Percentiles rank a stretch among this genome's conserved stretches.
phyloP scores from a whole-genome alignment of 1,140 invertebrate species.

The Argopecten irradians region DNA sequence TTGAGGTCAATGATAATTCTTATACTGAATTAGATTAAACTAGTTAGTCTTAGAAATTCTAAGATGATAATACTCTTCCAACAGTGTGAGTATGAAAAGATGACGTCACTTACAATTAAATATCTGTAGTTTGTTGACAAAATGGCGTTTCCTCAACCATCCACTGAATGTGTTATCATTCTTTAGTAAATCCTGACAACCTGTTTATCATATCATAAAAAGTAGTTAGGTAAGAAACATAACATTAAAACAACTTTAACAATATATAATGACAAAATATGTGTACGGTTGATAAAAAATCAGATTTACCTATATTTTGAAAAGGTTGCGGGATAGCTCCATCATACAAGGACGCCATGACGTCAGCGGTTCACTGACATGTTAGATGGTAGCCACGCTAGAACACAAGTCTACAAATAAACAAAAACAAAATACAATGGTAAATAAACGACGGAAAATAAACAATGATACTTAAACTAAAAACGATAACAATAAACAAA shows the following conservation, averaged over 20 bases:
- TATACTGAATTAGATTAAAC: no score
- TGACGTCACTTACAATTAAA: constrained; percentile 39
- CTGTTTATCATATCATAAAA: not conserved
- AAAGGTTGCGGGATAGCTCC: not conserved
- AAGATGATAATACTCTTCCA: not conserved
- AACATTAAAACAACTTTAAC: no score
- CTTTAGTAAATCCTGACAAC: constrained; percentile 44
- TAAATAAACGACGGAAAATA: no score
- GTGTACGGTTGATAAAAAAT: not conserved
- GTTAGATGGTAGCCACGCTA: not conserved
- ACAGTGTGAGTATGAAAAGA: not conserved
- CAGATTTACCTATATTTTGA: not conserved
- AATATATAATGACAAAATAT: no score
- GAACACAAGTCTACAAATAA: not conserved
- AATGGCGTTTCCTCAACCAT: constrained; percentile 42
- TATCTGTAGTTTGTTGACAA: constrained; percentile 36
- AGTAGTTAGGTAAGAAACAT: no score
- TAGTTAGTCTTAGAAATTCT: no score
- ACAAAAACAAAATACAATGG: not conserved
- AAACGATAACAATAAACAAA: no score
- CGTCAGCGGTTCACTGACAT: not conserved
- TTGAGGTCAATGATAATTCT: no score
- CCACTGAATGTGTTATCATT: constrained; percentile 27
- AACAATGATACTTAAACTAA: no score
- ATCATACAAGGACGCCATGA: not conserved